A percentile compares a stretch with the other conserved stretches of the same genome.
phyloP scores from a whole-genome alignment of 2,888 invertebrate genomes.

The Acanthosepion pharaonis region DNA sequence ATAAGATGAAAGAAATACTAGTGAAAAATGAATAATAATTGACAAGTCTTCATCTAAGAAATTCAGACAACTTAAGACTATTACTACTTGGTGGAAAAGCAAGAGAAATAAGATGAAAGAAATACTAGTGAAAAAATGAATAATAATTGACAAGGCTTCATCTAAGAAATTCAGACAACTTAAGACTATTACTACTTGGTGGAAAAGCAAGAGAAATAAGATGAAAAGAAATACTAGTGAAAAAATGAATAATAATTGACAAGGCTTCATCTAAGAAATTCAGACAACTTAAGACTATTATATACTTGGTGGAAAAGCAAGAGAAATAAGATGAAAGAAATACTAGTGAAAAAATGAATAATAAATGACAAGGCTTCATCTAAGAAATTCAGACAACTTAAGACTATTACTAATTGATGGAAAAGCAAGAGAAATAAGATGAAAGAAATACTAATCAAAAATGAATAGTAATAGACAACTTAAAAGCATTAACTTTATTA shows the following conservation, averaged over 20 bases:
- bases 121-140: not conserved
- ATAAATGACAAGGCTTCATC: too few species aligned
- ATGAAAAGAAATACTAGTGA: not conserved
- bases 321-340: not conserved
- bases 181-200: too few species aligned
- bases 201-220: not conserved
- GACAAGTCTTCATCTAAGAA: too few species aligned
- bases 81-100: too few species aligned
- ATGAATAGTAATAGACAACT: not conserved
- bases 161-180: too few species aligned
- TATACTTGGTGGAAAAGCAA: too few species aligned
- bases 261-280: too few species aligned
- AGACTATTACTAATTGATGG: too few species aligned
- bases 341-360: not conserved
- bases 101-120: not conserved
- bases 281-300: too few species aligned
- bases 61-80: not conserved
- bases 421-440: not conserved
- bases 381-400: too few species aligned
- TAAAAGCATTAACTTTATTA: too few species aligned
- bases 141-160: not conserved
- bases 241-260: not conserved
- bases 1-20: not conserved
- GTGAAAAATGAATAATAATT: not conserved
- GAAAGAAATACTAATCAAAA: not conserved